Evolutionary conservation across 2,888 invertebrate genomes (phyloP), one percentile per base, ranked within the genome.

Genomic region (Mythimna loreyi): DNA sequence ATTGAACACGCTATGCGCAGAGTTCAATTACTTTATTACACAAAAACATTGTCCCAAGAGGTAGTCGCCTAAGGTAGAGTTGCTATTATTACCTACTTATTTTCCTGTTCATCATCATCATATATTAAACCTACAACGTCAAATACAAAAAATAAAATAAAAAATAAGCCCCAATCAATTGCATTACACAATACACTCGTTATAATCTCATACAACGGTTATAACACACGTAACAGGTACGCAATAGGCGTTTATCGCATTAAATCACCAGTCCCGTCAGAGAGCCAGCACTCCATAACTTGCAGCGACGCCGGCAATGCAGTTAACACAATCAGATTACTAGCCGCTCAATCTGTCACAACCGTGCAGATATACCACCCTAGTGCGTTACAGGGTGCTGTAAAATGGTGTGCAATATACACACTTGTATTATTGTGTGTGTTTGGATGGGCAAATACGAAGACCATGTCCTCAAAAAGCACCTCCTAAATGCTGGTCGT

Each of bases 301-400:
- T 71, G 80, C 65, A 66, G 7, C 30, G 21, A 25, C 55, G n/a
- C 56, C 25, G 52, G 45, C 62, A 66, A 71, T 80, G 80, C 63
- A 78, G 78, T 80, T 80, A 80, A 19, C 57, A 70, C 80, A 75
- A 78, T 80, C 76, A 64, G 53, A 75, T 75, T 80, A 78, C 60
- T 1, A n/a, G 56, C n/a, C 62, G 9, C 62, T 66, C 71, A 58
- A 59, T 67, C 80, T 78, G 78, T 80, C 78, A 80, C 45, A 78
- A 79, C 63, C 30, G 13, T 36, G 19, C 59, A 21, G 36, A 53
- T 60, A 40, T 47, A 68, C 3, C 30, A 25, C 57, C 9, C 33
- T 28, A 47, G 36, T 40, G 19, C 33, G 25, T 9, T 25, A 71
- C 60, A 78, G 75, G 65, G 40, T 19, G 75, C 11, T 69, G 9